phyloP scores from a whole-genome alignment of 2,888 invertebrate species.

The Clanis bilineata region DNA sequence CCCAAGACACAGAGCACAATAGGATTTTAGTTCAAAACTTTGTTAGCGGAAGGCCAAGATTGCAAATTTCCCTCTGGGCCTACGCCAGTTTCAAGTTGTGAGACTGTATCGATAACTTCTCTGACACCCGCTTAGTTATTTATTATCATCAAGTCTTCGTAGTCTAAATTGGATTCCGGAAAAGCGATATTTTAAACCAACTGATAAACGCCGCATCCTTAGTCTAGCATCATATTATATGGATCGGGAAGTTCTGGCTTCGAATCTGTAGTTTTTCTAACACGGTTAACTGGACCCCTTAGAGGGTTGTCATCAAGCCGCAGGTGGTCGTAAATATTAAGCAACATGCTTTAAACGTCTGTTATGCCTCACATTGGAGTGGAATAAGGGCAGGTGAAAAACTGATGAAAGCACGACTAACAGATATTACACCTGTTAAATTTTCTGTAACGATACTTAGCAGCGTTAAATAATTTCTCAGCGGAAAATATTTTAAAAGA shows the following conservation, averaged over 20 bases:
- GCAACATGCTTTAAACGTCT: no score
- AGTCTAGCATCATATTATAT: no score
- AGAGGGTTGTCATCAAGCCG: no score
- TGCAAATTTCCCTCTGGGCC: constrained; percentile 76
- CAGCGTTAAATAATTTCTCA: constrained; percentile 21
- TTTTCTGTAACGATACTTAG: constrained; percentile 6
- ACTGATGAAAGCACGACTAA: not conserved
- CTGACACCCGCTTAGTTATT: constrained; percentile 62
- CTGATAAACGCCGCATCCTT: no score
- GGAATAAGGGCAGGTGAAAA: no score
- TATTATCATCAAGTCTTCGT: constrained; percentile 41
- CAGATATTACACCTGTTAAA: not conserved
- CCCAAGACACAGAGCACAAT: constrained; percentile 70
- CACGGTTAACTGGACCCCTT: no score
- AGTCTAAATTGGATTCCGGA: constrained; percentile 11
- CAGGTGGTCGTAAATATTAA: no score
- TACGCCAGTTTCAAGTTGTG: constrained; percentile 74
- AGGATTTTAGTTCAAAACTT: constrained; percentile 80
- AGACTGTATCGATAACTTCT: constrained; percentile 76
- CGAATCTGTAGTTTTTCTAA: no score
- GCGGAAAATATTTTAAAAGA: constrained; percentile 34
- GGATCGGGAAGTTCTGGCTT: no score
- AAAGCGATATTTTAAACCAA: not conserved
- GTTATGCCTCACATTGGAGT: no score
- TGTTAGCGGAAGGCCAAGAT: constrained; percentile 78